phyloP scores from a whole-genome alignment of 2,113 vertebrate genomes.

The Lepidothrix coronata region DNA sequence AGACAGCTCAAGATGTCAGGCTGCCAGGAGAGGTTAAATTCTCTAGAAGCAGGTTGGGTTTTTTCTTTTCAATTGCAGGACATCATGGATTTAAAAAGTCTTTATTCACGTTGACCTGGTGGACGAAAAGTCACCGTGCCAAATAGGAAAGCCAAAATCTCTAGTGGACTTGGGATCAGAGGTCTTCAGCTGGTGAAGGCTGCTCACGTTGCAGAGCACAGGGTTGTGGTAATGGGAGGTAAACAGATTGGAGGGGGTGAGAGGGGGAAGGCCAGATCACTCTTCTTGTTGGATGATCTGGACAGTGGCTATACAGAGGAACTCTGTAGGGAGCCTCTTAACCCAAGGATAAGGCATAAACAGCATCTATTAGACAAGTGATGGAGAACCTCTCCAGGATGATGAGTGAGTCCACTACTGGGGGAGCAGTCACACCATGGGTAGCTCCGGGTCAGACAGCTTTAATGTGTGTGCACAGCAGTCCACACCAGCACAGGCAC shows the following conservation, averaged over 20 bases:
- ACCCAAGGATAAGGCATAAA: not conserved
- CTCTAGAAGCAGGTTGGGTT: not conserved
- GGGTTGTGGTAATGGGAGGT: not conserved
- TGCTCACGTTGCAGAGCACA: slow-evolving; percentile 23
- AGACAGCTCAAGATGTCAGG: not conserved
- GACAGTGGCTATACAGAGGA: not conserved
- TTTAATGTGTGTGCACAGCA: rapidly evolving
- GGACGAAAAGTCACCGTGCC: slow-evolving; percentile 53
- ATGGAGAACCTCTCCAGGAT: not conserved
- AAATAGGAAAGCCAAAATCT: slow-evolving; percentile 71
- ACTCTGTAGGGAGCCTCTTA: not conserved
- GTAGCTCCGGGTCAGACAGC: not conserved
- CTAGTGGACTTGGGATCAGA: slow-evolving; percentile 67
- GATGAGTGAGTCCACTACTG: not conserved
- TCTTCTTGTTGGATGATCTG: not conserved
- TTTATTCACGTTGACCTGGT: slow-evolving; percentile 69
- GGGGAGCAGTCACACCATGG: not conserved
- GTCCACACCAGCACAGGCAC: not conserved
- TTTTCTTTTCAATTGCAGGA: not conserved
- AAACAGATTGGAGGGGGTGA: slow-evolving; percentile 35
- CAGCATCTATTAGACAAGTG: not conserved
- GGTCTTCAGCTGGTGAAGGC: slow-evolving; percentile 61
- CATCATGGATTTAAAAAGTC: slow-evolving; percentile 30
- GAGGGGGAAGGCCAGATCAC: not conserved
- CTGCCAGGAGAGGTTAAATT: slow-evolving; percentile 35